Evolutionary conservation across 2,888 invertebrate species (phyloP), one percentile per base, ranked within the genome.

Genomic region (Scaptomyza flava): DNA sequence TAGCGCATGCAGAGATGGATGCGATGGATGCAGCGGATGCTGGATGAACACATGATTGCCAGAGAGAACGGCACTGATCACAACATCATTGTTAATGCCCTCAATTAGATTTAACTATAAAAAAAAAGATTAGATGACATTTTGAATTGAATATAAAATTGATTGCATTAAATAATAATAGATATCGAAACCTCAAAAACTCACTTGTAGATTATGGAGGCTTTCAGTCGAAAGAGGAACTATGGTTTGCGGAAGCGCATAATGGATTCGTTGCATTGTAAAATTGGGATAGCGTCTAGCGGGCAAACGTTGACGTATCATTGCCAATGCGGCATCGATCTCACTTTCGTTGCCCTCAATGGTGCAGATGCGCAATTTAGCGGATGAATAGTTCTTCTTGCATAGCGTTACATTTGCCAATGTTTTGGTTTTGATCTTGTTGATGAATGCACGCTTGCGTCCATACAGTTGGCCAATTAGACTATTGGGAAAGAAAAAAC

Each of bases 41-140:
- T 99, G 99, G 65, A 99, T 94, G 93, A 99, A 99, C 90, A 99
- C 94, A 91, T 98, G 98, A 45, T 96, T 96, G 54, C 98, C 96
- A 73, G 95, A 95, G 74, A 97, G 95, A 89, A 98, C 94, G 84
- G 96, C 96, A 90, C 97, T 97, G 85, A 99, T 94, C 71, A 96
- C 95, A 30, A 98, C 97, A 93, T 99, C 99, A 90, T 98, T 97
- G 91, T 97, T 96, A 57, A 98, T 96, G 51, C 96, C 97, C 92
- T 97, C 97, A 87, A 98, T 95, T 76, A 99, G 93, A 91, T 95
- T 95, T 87, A 98, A 93, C 95, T 41, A 9, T 36, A 9, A 8
- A 33, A 0, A 9, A 5, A 5, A 1, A 12, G 4, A 6, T 12
- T 12, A 34, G 34, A 34, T 34, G 23, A 17, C 17, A 17, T 17